Evolutionary conservation across 2,113 vertebrate species (phyloP).

Genomic region (Cyanoderma ruficeps): DNA sequence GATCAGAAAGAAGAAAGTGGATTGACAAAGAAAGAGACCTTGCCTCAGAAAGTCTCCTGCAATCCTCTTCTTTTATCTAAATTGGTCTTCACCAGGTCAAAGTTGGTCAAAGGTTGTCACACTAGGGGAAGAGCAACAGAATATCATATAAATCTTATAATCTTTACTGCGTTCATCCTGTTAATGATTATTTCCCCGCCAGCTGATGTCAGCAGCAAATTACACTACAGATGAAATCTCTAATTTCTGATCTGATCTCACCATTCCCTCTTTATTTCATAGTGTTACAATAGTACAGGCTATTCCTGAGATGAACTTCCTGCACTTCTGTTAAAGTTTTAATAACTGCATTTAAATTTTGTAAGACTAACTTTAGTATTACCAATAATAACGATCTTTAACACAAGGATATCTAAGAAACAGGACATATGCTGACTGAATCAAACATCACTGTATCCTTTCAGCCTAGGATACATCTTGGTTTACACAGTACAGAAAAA

Average conservation of each 20-base stretch:
- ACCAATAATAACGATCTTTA: not conserved
- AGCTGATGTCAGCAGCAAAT: not conserved
- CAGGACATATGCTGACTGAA: not conserved
- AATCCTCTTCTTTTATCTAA: not conserved
- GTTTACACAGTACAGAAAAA: not conserved
- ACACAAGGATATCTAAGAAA: not conserved
- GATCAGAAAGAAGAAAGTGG: not conserved
- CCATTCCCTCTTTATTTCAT: not conserved
- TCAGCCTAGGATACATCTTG: not conserved
- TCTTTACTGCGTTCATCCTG: not conserved
- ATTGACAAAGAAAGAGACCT: not conserved
- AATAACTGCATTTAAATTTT: not conserved
- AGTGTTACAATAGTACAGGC: not conserved
- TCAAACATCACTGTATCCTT: not conserved
- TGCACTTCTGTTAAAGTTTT: not conserved
- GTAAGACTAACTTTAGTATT: not conserved
- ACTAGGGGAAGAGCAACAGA: not conserved
- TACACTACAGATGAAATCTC: not conserved
- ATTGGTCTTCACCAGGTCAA: not conserved
- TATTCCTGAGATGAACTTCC: not conserved
- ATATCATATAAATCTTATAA: not conserved
- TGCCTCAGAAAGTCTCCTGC: not conserved
- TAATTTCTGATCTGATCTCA: not conserved
- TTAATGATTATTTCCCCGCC: slow-evolving; percentile 33
- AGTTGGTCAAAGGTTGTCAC: not conserved